phyloP scores from a whole-genome alignment of 2,797 vertebrate genomes.

The Epinephelus awoara region DNA sequence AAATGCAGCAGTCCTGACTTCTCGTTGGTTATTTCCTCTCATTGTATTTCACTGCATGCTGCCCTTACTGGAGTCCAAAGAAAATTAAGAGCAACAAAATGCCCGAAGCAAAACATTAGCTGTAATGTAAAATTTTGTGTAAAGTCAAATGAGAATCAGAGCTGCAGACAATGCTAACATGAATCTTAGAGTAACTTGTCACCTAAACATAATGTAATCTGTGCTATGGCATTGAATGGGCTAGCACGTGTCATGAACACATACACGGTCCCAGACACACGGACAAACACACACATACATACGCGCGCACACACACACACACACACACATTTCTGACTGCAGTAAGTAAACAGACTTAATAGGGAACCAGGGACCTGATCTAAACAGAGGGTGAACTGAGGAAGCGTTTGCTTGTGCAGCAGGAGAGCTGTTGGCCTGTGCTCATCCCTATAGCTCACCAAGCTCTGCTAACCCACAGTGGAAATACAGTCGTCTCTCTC shows the following conservation, averaged over 20 bases:
- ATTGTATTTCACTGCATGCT: not conserved
- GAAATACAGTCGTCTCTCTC: slow-evolving; percentile 43
- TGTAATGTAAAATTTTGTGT: slow-evolving; percentile 1
- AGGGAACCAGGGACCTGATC: slow-evolving; percentile 67
- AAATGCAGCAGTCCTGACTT: not conserved
- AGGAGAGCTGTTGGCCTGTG: slow-evolving; percentile 63
- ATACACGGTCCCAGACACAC: slow-evolving; percentile 20
- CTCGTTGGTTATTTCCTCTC: not conserved
- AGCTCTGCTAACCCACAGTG: slow-evolving; percentile 57
- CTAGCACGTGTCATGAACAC: slow-evolving; percentile 16
- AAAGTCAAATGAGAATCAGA: slow-evolving; percentile 16
- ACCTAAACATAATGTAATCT: slow-evolving; percentile 1
- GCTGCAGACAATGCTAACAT: not conserved
- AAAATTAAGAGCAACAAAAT: slow-evolving; percentile 25
- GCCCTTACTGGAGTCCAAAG: not conserved
- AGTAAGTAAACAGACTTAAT: slow-evolving; percentile 76
- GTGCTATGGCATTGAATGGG: slow-evolving; percentile 14
- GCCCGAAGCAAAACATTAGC: slow-evolving; percentile 25
- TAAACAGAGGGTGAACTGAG: slow-evolving; percentile 63
- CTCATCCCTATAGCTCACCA: slow-evolving; percentile 59
- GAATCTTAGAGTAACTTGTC: slow-evolving; percentile 12
- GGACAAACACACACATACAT: not conserved
- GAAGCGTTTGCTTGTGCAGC: slow-evolving; percentile 61
- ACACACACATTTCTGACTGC: slow-evolving; percentile 45
- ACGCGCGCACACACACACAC: slow-evolving; percentile 1